Base-by-base conservation (phyloP, 2,888 invertebrate genomes). In the Bombyx huttoni region DNA sequence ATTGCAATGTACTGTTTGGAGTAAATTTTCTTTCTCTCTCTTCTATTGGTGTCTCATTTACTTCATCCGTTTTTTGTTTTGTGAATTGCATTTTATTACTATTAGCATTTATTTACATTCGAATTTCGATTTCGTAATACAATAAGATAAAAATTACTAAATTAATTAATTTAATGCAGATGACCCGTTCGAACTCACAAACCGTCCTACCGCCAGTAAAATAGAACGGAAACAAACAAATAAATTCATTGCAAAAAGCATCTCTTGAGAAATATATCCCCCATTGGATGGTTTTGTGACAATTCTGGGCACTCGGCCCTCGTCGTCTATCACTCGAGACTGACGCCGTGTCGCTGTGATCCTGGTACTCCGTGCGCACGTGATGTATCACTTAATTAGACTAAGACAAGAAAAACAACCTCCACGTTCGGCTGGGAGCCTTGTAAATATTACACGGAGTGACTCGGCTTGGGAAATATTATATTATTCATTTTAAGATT, bases 321-420 rank as follows among this genome's bases (percentile, higher is more conserved):
- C 55, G 58, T 63, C 64, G 63, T 66, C 59, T 60, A 67, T 68
- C 65, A 68, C 47, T 40, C 35, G 50, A 47, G 45, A 24, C 33
- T 34, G 46, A 12, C 40, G 34, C 13, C 14, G 33, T 13, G 10
- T n/a, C 51, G 47, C 9, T 13, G 34, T 12, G 34, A 24, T 45
- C 8, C 34, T 58, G 53, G 67, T 65, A 60, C 53, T 52, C 55
- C 54, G 59, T 51, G 57, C 62, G 62, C 55, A 61, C 62, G 68
- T 75, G 75, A 75, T 70, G 65, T 73, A 77, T 75, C 65, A 73
- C 73, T 73, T 76, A 73, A 73, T 75, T 75, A 74, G 63, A 58
- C 52, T 54, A 40, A 13, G 14, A 10, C 47, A 14, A 14, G 49
- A 51, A 53, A 53, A 53, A 51, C 49, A 53, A 51, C 35, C 40